These are phyloP conservation scores for Seriola quinqueradiata DNA, from an alignment of 2,113 vertebrate species.

Conservation along the genomic window DNA sequence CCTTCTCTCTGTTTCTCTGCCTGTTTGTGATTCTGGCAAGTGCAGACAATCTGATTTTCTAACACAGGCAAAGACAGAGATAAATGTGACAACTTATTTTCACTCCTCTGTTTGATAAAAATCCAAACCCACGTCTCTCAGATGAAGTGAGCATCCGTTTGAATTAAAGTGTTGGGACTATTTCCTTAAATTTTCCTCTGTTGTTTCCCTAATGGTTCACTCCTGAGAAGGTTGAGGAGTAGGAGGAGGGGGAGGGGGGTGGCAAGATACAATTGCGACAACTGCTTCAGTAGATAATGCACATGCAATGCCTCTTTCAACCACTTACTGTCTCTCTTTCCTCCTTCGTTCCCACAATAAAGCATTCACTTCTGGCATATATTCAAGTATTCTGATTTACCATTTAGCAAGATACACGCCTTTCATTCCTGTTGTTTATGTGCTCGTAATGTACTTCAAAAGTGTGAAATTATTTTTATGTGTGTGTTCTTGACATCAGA, in stretches of 20 bases:
- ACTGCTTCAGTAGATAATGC: background rate
- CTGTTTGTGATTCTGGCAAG: conserved; percentile 21
- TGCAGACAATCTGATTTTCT: conserved; percentile 6
- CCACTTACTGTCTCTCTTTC: conserved; percentile 69
- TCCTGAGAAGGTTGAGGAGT: background rate
- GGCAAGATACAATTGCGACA: background rate
- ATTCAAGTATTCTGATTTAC: conserved; percentile 23
- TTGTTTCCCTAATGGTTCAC: background rate
- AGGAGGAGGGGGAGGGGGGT: too few relatives aligned
- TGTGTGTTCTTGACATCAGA: background rate
- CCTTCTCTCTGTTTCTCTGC: conserved; percentile 14
- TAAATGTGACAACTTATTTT: conserved; percentile 18
- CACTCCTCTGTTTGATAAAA: background rate
- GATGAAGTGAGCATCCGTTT: background rate
- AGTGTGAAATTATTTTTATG: conserved; percentile 9
- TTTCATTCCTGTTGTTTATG: background rate
- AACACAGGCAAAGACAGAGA: background rate
- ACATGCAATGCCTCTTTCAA: conserved; percentile 44
- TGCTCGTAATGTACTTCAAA: background rate
- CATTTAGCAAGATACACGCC: background rate
- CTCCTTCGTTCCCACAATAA: conserved; percentile 1
- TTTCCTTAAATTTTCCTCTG: conserved; percentile 15
- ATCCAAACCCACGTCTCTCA: background rate
- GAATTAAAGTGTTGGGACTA: background rate
- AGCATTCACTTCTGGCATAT: background rate